phyloP scores from a whole-genome alignment of 2,113 vertebrate species.

The Oreochromis spilurus region DNA sequence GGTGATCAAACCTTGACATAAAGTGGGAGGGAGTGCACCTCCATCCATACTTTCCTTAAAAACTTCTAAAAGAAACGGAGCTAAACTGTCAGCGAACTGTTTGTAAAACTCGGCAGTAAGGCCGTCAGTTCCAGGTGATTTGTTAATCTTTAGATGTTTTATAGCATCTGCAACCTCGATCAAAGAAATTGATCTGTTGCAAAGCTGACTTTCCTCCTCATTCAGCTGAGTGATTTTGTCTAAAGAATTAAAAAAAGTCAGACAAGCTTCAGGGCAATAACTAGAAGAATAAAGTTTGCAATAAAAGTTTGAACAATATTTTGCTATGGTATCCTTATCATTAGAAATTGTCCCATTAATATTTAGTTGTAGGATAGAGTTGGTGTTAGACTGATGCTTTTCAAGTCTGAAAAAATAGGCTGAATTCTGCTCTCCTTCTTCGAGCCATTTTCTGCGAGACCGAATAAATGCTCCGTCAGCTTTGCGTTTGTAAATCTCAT shows the following conservation, averaged over 20 bases:
- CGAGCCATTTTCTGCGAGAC: too few relatives aligned
- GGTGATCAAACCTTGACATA: too few relatives aligned
- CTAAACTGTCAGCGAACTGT: too few relatives aligned
- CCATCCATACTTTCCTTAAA: too few relatives aligned
- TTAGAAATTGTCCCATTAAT: not conserved
- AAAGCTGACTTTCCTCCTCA: not conserved
- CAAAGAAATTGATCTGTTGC: not conserved
- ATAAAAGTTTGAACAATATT: not conserved
- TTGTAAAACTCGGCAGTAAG: too few relatives aligned
- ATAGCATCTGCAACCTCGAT: not conserved
- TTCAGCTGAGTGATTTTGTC: not conserved
- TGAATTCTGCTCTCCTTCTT: too few relatives aligned
- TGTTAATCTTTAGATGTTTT: fast-evolving
- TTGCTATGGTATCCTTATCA: not conserved
- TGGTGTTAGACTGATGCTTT: not conserved
- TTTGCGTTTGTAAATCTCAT: not conserved
- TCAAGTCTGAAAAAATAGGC: too few relatives aligned
- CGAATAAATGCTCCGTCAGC: not conserved
- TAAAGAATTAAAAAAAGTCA: too few relatives aligned
- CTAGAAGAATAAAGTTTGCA: not conserved
- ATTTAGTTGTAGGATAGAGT: not conserved
- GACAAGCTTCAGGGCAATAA: fast-evolving
- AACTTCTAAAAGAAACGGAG: too few relatives aligned
- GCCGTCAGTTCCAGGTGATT: too few relatives aligned
- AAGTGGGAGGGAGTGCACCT: too few relatives aligned